These are phyloP conservation scores for Aplodontia rufa DNA, from an alignment of 2,113 vertebrate genomes.

Conservation along the genomic window DNA sequence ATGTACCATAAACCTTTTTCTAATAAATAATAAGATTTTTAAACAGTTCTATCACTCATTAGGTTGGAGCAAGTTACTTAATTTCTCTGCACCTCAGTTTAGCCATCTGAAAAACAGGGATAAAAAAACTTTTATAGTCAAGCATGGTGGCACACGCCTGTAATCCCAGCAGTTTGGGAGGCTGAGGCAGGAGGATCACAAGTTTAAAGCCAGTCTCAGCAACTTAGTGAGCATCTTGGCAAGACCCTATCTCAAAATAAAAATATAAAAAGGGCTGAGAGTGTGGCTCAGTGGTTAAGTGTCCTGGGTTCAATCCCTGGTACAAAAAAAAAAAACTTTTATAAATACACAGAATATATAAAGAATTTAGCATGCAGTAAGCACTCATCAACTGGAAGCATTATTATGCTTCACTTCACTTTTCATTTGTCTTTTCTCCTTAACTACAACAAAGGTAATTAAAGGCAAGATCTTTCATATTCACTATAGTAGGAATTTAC, in stretches of 20 bases:
- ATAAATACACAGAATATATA: conserved; percentile 7
- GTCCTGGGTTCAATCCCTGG: too few relatives aligned
- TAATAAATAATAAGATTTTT: too few relatives aligned
- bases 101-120: neutral
- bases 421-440: conserved; percentile 23
- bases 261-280: too few relatives aligned
- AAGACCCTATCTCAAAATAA: too few relatives aligned
- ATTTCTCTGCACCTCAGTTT: neutral
- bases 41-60: neutral
- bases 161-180: too few relatives aligned
- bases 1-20: too few relatives aligned
- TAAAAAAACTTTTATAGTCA: too few relatives aligned
- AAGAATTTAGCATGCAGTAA: neutral
- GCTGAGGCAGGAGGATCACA: too few relatives aligned
- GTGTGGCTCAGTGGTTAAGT: too few relatives aligned
- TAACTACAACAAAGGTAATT: neutral
- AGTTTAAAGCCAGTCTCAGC: too few relatives aligned
- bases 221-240: too few relatives aligned
- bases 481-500: neutral
- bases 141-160: too few relatives aligned
- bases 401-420: neutral
- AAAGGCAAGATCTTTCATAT: neutral
- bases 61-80: neutral
- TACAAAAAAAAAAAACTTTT: conserved; percentile 4
- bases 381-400: conserved; percentile 2